A percentile compares a stretch with the other conserved stretches of the same genome.
phyloP scores from a whole-genome alignment of 37 sponge, comb jelly and placozoan genomes.

The Ephydatia muelleri region DNA sequence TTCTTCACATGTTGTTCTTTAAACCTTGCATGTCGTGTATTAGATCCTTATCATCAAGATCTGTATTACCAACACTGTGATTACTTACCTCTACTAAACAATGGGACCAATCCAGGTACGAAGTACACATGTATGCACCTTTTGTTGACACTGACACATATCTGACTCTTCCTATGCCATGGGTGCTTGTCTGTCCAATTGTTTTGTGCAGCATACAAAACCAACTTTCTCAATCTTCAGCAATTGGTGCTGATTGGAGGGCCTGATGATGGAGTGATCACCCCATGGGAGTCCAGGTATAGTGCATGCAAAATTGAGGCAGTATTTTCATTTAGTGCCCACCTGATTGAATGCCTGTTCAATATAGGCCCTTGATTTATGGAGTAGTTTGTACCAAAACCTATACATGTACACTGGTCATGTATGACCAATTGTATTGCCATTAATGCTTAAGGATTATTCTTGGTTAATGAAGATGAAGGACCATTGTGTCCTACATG shows the following conservation, averaged over 20 bases:
- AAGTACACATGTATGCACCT: neutral
- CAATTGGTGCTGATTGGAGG: constrained; percentile 87
- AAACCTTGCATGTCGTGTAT: neutral
- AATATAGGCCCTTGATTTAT: neutral
- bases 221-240: constrained; percentile 69
- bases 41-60: constrained; percentile 68
- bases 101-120: constrained; percentile 40
- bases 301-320: no score
- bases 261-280: constrained; percentile 95
- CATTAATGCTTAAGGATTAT: neutral
- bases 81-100: constrained; percentile 56
- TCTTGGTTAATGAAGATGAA: neutral
- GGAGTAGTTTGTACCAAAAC: no score
- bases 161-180: neutral
- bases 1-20: neutral
- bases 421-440: neutral
- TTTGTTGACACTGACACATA: neutral
- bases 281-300: constrained; percentile 97
- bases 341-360: no score
- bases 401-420: no score
- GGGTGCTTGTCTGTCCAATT: no score
- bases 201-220: constrained; percentile 26
- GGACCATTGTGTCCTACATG: no score
- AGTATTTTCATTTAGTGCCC: no score
- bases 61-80: constrained; percentile 49